Conservation (phyloP, 2,888 invertebrate genomes). For the Resseliella maxima region DNA sequence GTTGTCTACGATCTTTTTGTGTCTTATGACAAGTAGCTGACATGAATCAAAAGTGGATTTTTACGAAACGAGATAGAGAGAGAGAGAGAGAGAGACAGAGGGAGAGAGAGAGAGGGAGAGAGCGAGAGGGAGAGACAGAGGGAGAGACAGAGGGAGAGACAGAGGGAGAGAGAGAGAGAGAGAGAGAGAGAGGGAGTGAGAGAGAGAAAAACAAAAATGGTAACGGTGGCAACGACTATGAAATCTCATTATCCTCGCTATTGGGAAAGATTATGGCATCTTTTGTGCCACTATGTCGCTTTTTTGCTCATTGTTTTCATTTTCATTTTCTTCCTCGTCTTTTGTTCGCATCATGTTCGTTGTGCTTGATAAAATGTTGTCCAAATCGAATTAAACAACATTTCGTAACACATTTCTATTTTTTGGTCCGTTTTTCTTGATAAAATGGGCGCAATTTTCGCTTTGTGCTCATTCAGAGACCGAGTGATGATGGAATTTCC, state of each 20-base stretch:
- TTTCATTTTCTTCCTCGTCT: neutral
- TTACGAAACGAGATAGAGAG: neutral
- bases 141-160: too few species aligned
- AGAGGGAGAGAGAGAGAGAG: too few species aligned
- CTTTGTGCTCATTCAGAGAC: too few species aligned
- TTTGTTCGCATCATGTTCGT: neutral
- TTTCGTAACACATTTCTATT: neutral
- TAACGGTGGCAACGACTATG: neutral
- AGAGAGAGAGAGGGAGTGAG: too few species aligned
- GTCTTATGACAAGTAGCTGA: constrained; percentile 38
- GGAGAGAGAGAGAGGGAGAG: too few species aligned
- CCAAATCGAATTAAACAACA: constrained; percentile 47
- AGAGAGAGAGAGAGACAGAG: too few species aligned
- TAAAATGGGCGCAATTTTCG: neutral
- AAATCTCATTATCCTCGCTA: constrained; percentile 36
- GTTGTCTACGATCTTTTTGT: neutral
- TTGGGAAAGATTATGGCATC: constrained; percentile 43
- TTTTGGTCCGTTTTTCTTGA: neutral
- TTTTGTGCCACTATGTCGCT: too few species aligned
- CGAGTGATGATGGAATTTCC: neutral
- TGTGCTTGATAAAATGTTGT: neutral
- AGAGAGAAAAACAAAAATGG: neutral
- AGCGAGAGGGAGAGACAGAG: too few species aligned
- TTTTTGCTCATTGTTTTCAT: too few species aligned
- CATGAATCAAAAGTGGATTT: constrained; percentile 50